These are phyloP conservation scores for Agelastica alni DNA, from an alignment of 2,888 invertebrate genomes.

Conservation along the genomic window DNA sequence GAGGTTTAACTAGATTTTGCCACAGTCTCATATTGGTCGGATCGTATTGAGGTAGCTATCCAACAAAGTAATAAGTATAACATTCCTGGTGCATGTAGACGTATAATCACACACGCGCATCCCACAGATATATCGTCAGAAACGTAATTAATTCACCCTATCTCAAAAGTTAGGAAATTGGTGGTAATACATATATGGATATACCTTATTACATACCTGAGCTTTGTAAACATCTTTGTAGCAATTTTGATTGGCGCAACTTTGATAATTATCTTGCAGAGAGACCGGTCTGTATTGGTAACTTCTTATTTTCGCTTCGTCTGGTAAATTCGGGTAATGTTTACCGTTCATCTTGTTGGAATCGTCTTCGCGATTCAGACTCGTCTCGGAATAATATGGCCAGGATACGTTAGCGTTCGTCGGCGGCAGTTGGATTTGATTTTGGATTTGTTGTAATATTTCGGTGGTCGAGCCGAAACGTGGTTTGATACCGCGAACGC, in stretches of 20 bases:
- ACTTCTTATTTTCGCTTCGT: slow-evolving; percentile 43
- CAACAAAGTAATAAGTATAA: too few relatives aligned
- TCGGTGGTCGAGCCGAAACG: slow-evolving; percentile 80
- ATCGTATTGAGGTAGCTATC: too few relatives aligned
- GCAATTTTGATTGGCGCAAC: slow-evolving; percentile 56
- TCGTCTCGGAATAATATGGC: slow-evolving; percentile 70
- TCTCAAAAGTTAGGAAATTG: too few relatives aligned
- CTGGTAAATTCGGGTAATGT: slow-evolving; percentile 44
- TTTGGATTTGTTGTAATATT: slow-evolving; percentile 80
- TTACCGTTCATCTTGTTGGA: slow-evolving; percentile 46
- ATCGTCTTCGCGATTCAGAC: slow-evolving; percentile 51
- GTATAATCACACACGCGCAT: too few relatives aligned
- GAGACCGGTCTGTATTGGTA: slow-evolving; percentile 43
- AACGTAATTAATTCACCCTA: too few relatives aligned
- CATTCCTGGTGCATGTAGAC: too few relatives aligned
- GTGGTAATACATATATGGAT: too few relatives aligned
- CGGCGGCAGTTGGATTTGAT: slow-evolving; percentile 64
- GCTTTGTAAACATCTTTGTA: slow-evolving; percentile 40
- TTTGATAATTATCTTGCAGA: slow-evolving; percentile 52
- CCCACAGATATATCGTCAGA: too few relatives aligned
- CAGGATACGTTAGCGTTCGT: slow-evolving; percentile 61
- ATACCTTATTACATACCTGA: slow-evolving; percentile 12
- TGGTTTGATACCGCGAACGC: slow-evolving; percentile 88
- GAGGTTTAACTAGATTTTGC: too few relatives aligned
- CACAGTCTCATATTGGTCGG: too few relatives aligned